phyloP scores from a whole-genome alignment of 2,797 vertebrate species.

The Echeneis naucrates region DNA sequence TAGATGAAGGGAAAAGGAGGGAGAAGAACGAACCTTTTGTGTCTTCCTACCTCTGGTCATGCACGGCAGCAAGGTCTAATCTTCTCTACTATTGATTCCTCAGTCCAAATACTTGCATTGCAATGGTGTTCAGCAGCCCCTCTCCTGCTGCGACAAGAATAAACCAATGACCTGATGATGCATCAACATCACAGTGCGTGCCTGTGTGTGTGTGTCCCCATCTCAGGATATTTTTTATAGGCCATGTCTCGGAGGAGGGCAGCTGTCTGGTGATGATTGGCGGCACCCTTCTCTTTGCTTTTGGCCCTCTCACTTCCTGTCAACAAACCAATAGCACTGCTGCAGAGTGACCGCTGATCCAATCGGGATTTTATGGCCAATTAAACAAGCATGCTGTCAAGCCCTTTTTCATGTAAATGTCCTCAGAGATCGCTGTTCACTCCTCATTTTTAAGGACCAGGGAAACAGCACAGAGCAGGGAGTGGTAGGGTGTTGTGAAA shows the following conservation, averaged over 20 bases:
- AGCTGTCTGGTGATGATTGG: constrained; percentile 73
- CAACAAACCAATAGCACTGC: constrained; percentile 26
- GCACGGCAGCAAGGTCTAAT: constrained; percentile 60
- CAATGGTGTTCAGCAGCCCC: constrained; percentile 38
- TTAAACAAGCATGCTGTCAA: constrained; percentile 43
- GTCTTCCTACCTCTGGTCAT: constrained; percentile 55
- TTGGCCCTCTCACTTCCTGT: constrained; percentile 54
- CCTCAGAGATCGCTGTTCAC: not conserved
- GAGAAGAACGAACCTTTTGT: constrained; percentile 64
- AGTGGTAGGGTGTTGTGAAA: not conserved
- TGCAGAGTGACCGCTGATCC: constrained; percentile 32
- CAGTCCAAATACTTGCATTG: constrained; percentile 57
- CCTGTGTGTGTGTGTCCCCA: constrained; percentile 36
- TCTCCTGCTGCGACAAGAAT: constrained; percentile 64
- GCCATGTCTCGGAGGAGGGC: constrained; percentile 74
- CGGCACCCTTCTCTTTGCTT: constrained; percentile 53
- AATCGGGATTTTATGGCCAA: constrained; percentile 44
- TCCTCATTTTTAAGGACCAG: constrained; percentile 5
- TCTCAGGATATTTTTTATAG: constrained; percentile 74
- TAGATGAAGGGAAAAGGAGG: constrained; percentile 43
- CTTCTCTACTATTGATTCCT: constrained; percentile 63
- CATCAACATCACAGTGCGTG: constrained; percentile 43
- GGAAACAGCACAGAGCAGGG: constrained; percentile 8
- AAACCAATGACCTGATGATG: constrained; percentile 69
- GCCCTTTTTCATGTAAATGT: constrained; percentile 19